Conservation (phyloP, 2,113 vertebrate species). For the Phylloscopus trochiloides region DNA sequence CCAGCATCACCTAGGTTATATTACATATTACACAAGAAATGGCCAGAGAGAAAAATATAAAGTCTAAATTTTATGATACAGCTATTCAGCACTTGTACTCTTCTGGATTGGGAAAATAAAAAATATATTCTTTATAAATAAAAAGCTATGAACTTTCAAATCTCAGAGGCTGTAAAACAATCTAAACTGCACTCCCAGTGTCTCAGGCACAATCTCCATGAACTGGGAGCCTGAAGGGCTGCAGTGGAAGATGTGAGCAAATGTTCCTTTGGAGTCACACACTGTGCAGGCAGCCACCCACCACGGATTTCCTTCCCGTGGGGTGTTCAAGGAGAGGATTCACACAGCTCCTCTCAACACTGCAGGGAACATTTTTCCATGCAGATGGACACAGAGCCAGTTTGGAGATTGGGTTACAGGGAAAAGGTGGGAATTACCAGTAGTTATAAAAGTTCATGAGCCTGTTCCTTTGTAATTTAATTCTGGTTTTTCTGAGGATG, state of each 20-base stretch:
- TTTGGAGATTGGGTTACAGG: rapidly evolving
- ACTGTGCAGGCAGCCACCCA: neutral
- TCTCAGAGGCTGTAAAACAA: neutral
- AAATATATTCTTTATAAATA: neutral
- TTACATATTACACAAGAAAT: neutral
- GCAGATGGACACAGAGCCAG: neutral
- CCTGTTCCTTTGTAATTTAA: neutral
- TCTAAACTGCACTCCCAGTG: neutral
- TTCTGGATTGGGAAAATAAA: neutral
- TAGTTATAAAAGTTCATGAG: neutral
- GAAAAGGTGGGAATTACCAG: neutral
- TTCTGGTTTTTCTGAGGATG: neutral
- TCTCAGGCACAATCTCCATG: neutral
- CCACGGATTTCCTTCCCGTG: rapidly evolving
- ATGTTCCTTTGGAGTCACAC: neutral
- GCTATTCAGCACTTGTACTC: neutral
- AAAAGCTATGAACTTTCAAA: neutral
- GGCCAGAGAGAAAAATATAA: neutral
- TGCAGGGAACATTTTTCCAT: neutral
- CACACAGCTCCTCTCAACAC: neutral
- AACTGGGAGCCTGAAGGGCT: neutral
- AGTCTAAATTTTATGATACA: neutral
- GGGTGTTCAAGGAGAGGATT: neutral
- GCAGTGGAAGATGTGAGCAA: neutral
- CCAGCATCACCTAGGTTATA: neutral